Percentiles rank a stretch among this genome's conserved stretches.
phyloP scores from a whole-genome alignment of 1,140 invertebrate genomes.

The Asbolus verrucosus region DNA sequence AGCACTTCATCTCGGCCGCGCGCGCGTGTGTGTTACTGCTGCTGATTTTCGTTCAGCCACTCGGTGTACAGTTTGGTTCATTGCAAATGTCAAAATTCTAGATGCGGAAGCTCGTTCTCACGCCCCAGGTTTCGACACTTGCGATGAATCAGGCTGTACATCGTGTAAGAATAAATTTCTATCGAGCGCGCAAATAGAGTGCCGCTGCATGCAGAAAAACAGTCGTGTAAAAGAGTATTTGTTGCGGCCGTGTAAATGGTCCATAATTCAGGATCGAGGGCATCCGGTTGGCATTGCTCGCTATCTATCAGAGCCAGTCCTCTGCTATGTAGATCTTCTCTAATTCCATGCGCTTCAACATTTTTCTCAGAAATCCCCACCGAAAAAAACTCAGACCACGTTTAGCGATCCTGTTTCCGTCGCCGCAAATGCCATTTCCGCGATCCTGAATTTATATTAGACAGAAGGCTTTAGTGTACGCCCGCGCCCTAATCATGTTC shows the following conservation, averaged over 20 bases:
- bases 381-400: slow-evolving; percentile 38
- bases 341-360: slow-evolving; percentile 45
- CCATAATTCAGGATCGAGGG: slow-evolving; percentile 50
- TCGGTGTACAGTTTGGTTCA: too few relatives aligned
- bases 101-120: too few relatives aligned
- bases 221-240: slow-evolving; percentile 20
- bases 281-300: slow-evolving; percentile 46
- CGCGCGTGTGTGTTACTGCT: not conserved
- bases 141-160: too few relatives aligned
- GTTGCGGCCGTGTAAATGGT: slow-evolving; percentile 46
- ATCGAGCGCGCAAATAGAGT: too few relatives aligned
- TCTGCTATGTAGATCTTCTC: slow-evolving; percentile 47
- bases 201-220: too few relatives aligned
- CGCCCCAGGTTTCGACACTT: too few relatives aligned
- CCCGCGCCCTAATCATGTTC: slow-evolving; percentile 30
- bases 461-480: slow-evolving; percentile 29
- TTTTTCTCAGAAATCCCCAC: slow-evolving; percentile 45
- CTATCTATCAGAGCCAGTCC: slow-evolving; percentile 51
- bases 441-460: slow-evolving; percentile 48
- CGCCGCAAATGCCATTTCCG: slow-evolving; percentile 35
- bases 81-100: too few relatives aligned
- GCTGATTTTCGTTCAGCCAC: not conserved
- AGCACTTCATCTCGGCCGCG: slow-evolving; percentile 11
- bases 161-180: too few relatives aligned
- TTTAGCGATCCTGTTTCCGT: slow-evolving; percentile 42